Evolutionary conservation across 2,113 vertebrate species (phyloP), one percentile per base, ranked within the genome.

Genomic region (Parotia lawesii): DNA sequence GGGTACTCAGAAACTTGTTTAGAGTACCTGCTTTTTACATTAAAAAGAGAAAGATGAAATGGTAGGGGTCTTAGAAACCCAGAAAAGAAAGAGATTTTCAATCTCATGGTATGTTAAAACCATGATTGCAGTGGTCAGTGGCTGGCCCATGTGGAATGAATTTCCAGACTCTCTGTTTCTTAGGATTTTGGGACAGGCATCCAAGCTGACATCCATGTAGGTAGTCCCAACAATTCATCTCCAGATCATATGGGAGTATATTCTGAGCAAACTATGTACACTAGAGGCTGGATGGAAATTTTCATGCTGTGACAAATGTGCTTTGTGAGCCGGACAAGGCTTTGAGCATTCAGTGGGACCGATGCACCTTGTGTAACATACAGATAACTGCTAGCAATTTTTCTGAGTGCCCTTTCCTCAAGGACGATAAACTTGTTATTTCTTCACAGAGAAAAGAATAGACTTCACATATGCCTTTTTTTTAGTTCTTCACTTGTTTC

Each of bases 341-440:
- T 92, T 77, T 92, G 57, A 75, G 37, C 15, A 21, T 83, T 93
- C 64, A 71, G 33, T 71, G 44, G 72, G 48, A 74, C 79, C 57
- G 44, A 77, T 9, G 10, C 29, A 90, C 37, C 76, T 89, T 42
- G 37, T 66, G 53, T 78, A 65, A 77, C 48, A 74, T 25, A 67
- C 9, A 71, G 83, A 91, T 84, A 77, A 67, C 44, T 64, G 31
- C 37, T 61, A 54, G 28, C 31, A 86, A 37, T 84, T 88, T 86
- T 92, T 91, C 61, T 84, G 56, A 66, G 18, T 89, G 79, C 14
- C 86, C 69, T 85, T 92, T 86, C 35, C 37, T 93, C 90, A 96
- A 94, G 75, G 79, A 35, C 10, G 1, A 92, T 77, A 64, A 92
- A 69, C 33, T 88, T 66, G 24, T 73, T 80, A 65, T 83, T 88